phyloP scores from a whole-genome alignment of 2,797 vertebrate species.

The Potorous gilbertii region DNA sequence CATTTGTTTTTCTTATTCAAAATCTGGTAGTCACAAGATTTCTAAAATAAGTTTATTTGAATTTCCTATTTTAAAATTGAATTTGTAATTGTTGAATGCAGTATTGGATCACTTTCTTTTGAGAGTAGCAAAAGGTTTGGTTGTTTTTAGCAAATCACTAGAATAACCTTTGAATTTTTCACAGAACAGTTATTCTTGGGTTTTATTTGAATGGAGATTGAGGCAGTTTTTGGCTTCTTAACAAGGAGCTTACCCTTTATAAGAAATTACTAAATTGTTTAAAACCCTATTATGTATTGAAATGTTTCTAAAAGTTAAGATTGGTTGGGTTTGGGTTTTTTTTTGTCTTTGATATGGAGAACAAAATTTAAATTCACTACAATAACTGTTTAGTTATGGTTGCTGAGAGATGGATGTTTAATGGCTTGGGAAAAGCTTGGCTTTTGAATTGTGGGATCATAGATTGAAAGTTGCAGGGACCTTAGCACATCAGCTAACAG shows the following conservation, averaged over 20 bases:
- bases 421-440: not conserved
- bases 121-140: not conserved
- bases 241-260: not conserved
- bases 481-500: not conserved
- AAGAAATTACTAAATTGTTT: slow-evolving; percentile 5
- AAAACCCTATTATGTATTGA: slow-evolving; percentile 7
- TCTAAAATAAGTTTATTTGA: not conserved
- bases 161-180: not conserved
- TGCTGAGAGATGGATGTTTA: not conserved
- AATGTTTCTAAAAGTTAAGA: slow-evolving; percentile 28
- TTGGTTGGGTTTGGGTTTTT: not conserved
- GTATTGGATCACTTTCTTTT: not conserved
- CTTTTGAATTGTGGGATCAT: not conserved
- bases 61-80: not conserved
- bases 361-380: not conserved
- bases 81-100: not conserved
- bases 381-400: not conserved
- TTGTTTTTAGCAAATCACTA: not conserved
- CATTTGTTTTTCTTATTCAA: not conserved
- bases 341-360: not conserved
- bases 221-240: not conserved
- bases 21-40: not conserved
- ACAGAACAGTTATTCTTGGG: not conserved
- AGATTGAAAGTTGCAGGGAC: not conserved
- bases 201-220: not conserved